These are phyloP conservation scores for Drosophila baimaii DNA, from an alignment of 1,140 invertebrate species.

Conservation along the genomic window DNA sequence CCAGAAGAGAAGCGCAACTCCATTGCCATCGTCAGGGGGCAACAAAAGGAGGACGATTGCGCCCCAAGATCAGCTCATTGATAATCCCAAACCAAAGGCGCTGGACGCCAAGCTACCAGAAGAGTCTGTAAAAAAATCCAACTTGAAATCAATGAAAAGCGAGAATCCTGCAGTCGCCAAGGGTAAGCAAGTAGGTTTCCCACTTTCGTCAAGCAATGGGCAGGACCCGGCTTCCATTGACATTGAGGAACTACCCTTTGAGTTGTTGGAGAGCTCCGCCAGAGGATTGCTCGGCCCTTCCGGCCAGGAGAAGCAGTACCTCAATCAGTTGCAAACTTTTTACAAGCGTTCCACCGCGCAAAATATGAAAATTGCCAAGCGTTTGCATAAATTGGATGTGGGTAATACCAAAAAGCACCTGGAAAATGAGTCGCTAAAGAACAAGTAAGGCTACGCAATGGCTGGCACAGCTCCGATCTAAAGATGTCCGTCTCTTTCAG, in stretches of 20 bases:
- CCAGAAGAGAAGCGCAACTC: neutral
- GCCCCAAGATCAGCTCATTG: too few relatives aligned
- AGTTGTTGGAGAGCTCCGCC: neutral
- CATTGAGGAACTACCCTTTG: neutral
- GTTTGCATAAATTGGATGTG: neutral
- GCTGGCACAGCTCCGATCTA: too few relatives aligned
- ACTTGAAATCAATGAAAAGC: neutral
- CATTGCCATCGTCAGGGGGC: neutral
- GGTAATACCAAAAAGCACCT: neutral
- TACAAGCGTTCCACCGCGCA: neutral
- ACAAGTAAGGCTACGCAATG: neutral
- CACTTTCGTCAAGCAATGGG: neutral
- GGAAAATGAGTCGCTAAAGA: neutral
- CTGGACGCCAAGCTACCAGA: neutral
- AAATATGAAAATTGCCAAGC: neutral
- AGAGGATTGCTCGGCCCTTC: neutral
- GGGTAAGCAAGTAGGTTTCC: too few relatives aligned
- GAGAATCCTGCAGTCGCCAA: neutral
- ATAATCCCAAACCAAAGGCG: too few relatives aligned
- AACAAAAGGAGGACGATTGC: neutral
- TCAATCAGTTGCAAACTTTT: neutral
- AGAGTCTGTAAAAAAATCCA: neutral
- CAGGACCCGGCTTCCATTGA: neutral
- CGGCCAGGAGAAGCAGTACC: neutral
- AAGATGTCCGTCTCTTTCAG: neutral